A percentile compares a stretch with the other conserved stretches of the same genome.
These are phyloP conservation scores for Drosophila setosimentum DNA, from an alignment of 2,888 invertebrate species.

Conservation along the genomic window DNA sequence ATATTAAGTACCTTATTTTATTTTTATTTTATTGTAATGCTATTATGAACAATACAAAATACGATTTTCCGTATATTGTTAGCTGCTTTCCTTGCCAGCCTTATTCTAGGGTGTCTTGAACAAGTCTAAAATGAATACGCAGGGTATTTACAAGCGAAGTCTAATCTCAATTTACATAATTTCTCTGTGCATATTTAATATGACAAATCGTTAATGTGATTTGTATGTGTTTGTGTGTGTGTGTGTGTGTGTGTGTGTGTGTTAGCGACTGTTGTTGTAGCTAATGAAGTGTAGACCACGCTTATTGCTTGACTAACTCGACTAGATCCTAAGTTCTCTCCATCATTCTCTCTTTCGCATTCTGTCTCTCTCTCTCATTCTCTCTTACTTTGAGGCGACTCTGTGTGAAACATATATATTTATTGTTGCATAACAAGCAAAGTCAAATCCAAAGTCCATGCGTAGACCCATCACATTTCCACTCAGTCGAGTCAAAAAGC, in stretches of 20 bases:
- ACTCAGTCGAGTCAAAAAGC: conserved; percentile 23
- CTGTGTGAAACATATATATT: conserved; percentile 34
- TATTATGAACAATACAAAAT: background rate
- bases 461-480: conserved; percentile 1
- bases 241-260: background rate
- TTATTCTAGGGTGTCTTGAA: background rate
- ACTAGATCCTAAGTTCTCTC: background rate
- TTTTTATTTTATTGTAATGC: background rate
- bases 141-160: conserved; percentile 15
- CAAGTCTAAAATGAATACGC: background rate
- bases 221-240: conserved; percentile 15
- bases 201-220: conserved; percentile 57
- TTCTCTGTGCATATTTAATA: conserved; percentile 61
- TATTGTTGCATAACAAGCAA: conserved; percentile 56
- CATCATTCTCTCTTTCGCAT: background rate
- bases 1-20: background rate
- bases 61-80: background rate
- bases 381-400: background rate
- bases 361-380: background rate
- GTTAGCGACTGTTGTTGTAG: conserved; percentile 47
- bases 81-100: background rate
- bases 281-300: conserved; percentile 64
- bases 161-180: conserved; percentile 12
- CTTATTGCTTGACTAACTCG: conserved; percentile 57
- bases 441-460: conserved; percentile 19